Evolutionary conservation across 2,888 invertebrate species (phyloP).

Genomic region (Agriopis aurantiaria): DNA sequence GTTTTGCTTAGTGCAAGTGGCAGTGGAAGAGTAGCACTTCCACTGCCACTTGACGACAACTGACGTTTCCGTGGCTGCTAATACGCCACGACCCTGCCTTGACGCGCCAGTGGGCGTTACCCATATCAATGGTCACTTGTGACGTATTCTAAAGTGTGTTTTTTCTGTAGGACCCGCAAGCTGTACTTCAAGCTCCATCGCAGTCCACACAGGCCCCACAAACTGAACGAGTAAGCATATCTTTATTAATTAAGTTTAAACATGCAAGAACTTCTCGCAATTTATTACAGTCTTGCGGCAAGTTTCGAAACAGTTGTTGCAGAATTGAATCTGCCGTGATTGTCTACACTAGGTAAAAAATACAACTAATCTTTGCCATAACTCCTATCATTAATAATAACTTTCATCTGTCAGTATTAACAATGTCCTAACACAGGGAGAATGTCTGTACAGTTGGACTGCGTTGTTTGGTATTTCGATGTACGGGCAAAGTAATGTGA

Average conservation of each 20-base stretch:
- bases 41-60: too few relatives aligned
- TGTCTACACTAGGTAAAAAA: too few relatives aligned
- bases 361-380: conserved; percentile 3
- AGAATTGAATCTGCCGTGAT: not conserved
- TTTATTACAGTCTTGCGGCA: not conserved
- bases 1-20: too few relatives aligned
- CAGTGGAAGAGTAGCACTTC: too few relatives aligned
- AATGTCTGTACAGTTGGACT: not conserved
- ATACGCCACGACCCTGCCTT: too few relatives aligned
- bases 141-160: not conserved
- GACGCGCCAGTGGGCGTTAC: too few relatives aligned
- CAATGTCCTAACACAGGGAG: conserved; percentile 31
- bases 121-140: not conserved
- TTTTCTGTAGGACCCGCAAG: conserved; percentile 78
- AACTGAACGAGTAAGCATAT: conserved; percentile 69
- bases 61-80: too few relatives aligned
- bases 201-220: conserved; percentile 63
- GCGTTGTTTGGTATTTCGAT: not conserved
- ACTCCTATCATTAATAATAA: conserved; percentile 33
- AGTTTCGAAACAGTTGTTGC: not conserved
- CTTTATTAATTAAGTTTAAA: not conserved
- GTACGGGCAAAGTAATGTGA: too few relatives aligned
- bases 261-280: not conserved
- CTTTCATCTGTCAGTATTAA: conserved; percentile 43
- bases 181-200: conserved; percentile 75